These are phyloP conservation scores for Synanthedon tipuliformis DNA, from an alignment of 2,888 invertebrate genomes.

Conservation along the genomic window DNA sequence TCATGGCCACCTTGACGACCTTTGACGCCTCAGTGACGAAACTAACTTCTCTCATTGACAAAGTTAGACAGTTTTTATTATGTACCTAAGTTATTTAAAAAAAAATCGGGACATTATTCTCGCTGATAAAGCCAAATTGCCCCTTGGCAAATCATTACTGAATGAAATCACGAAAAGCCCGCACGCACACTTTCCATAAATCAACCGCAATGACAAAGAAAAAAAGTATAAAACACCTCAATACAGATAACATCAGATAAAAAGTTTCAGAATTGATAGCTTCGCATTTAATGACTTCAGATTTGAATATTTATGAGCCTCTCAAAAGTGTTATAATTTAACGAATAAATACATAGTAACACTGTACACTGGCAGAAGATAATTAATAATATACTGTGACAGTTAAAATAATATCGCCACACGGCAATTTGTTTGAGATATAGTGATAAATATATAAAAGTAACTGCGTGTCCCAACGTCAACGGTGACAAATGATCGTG, in stretches of 20 bases:
- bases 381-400: neutral
- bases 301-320: neutral
- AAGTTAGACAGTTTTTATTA: too few relatives aligned
- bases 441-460: conserved; percentile 13
- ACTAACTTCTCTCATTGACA: too few relatives aligned
- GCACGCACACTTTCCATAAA: neutral
- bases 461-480: conserved; percentile 6
- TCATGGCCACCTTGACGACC: too few relatives aligned
- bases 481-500: conserved; percentile 14
- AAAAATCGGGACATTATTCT: neutral
- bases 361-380: neutral
- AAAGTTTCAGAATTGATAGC: neutral
- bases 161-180: neutral
- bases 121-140: neutral
- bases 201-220: neutral
- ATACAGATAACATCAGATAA: neutral
- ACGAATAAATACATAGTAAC: neutral
- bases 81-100: too few relatives aligned
- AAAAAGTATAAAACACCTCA: neutral
- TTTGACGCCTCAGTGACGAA: too few relatives aligned
- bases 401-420: conserved; percentile 1
- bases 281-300: neutral
- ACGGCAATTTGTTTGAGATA: conserved; percentile 16
- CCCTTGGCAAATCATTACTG: neutral
- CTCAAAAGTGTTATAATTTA: neutral